A percentile compares a stretch with the other conserved stretches of the same genome.
These are phyloP conservation scores for Sebastiscus albofasciatus DNA, from an alignment of 2,797 vertebrate species.

Conservation along the genomic window DNA sequence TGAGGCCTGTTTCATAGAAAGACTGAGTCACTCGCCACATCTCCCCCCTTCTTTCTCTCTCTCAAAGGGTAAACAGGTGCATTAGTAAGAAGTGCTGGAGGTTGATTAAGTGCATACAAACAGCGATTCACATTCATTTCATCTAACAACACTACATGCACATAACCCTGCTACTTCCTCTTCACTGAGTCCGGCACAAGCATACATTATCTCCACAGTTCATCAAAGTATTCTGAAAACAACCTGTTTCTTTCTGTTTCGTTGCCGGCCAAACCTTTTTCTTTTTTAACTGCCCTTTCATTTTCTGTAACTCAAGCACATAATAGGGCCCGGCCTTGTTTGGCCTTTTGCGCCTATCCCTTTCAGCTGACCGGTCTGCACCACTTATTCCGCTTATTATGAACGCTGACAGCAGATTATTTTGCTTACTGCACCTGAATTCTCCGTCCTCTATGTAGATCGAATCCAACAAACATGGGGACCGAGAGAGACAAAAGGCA, in stretches of 20 bases:
- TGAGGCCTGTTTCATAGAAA: slow-evolving; percentile 31
- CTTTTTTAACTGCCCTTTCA: background rate
- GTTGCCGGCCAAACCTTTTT: background rate
- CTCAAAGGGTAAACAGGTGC: slow-evolving; percentile 61
- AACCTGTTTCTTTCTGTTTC: slow-evolving; percentile 2
- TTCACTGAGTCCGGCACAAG: background rate
- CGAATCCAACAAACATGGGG: slow-evolving; percentile 39
- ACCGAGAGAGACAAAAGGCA: slow-evolving; percentile 36
- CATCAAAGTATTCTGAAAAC: slow-evolving; percentile 9
- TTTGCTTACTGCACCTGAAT: slow-evolving; percentile 68
- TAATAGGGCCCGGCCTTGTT: slow-evolving; percentile 34
- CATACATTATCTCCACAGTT: background rate
- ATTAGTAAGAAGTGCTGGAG: slow-evolving; percentile 30
- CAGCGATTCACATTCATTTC: slow-evolving; percentile 12
- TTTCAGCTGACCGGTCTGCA: slow-evolving; percentile 60
- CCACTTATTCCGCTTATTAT: slow-evolving; percentile 67
- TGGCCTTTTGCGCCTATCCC: slow-evolving; percentile 43
- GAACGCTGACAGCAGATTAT: slow-evolving; percentile 61
- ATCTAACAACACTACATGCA: background rate
- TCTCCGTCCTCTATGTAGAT: slow-evolving; percentile 42
- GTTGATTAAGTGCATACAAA: slow-evolving; percentile 20
- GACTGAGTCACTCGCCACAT: slow-evolving; percentile 22
- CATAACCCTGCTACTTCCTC: background rate
- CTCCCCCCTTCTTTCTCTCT: background rate
- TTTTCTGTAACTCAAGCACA: slow-evolving; percentile 32